Percentiles rank a stretch among this genome's conserved stretches.
Evolutionary conservation across 2,113 vertebrate genomes (phyloP).

Genomic region (Phalacrocorax brasilianus): DNA sequence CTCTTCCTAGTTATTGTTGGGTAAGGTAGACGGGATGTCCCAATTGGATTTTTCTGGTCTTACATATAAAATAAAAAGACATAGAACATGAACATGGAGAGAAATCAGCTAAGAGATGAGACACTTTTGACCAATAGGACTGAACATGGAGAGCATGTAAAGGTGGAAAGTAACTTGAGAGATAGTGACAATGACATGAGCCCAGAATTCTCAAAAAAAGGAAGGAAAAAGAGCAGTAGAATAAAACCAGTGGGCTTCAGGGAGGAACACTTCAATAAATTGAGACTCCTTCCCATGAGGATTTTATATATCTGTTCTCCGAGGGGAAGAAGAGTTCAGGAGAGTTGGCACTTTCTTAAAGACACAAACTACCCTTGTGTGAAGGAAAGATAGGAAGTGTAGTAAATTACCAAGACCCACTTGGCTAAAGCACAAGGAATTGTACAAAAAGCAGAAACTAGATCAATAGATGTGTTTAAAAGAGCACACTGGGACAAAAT

Average conservation of each 20-base stretch:
- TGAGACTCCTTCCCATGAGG: neutral
- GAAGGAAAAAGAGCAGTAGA: neutral
- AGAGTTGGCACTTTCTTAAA: constrained; percentile 40
- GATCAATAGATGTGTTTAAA: constrained; percentile 21
- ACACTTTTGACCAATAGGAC: neutral
- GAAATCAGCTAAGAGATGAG: neutral
- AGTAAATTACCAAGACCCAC: constrained; percentile 49
- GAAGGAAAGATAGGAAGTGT: constrained; percentile 40
- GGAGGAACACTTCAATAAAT: neutral
- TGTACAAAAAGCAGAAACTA: constrained; percentile 27
- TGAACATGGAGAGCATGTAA: neutral
- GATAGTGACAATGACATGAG: neutral
- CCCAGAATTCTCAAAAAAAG: neutral
- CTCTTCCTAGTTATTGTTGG: neutral
- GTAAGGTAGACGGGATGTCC: neutral
- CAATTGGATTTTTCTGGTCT: neutral
- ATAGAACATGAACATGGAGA: neutral
- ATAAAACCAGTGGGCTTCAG: neutral
- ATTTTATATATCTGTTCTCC: neutral
- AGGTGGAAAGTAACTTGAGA: neutral
- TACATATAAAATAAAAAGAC: neutral
- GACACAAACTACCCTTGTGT: neutral
- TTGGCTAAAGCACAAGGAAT: constrained; percentile 36
- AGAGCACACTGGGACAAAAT: constrained; percentile 5
- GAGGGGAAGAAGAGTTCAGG: constrained; percentile 42